Percentiles rank a stretch among this genome's conserved stretches.
Evolutionary conservation across 2,888 invertebrate genomes (phyloP).

Genomic region (Cataglyphis rosenhaueri): DNA sequence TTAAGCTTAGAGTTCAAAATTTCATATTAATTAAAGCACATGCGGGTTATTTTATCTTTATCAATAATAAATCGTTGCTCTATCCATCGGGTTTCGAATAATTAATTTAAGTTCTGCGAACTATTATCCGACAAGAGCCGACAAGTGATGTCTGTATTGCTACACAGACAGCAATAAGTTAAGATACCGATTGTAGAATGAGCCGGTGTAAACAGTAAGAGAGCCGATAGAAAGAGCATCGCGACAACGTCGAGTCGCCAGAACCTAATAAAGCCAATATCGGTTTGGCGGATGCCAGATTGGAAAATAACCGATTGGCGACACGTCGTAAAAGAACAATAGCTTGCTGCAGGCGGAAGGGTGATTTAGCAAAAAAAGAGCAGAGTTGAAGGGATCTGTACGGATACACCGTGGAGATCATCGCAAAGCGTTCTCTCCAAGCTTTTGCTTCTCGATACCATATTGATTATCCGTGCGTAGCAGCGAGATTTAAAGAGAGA

Average conservation of each 20-base stretch:
- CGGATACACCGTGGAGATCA: constrained; percentile 14
- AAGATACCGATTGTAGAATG: constrained; percentile 38
- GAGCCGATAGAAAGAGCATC: constrained; percentile 13
- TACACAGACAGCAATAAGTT: constrained; percentile 25
- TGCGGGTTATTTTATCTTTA: not conserved
- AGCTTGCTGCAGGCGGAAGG: constrained; percentile 26
- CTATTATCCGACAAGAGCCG: constrained; percentile 8
- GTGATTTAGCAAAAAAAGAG: constrained; percentile 38
- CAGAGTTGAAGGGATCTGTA: constrained; percentile 21
- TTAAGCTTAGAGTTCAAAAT: not conserved
- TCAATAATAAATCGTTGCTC: not conserved
- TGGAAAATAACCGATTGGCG: constrained; percentile 74
- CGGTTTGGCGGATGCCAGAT: constrained; percentile 70
- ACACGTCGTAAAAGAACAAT: constrained; percentile 64
- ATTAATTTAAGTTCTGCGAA: not conserved
- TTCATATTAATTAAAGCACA: not conserved
- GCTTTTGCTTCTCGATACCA: constrained; percentile 3
- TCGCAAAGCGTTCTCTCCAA: constrained; percentile 3
- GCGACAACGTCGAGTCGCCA: constrained; percentile 38
- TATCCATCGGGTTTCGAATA: not conserved
- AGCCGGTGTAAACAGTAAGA: not conserved
- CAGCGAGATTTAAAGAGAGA: constrained; percentile 18
- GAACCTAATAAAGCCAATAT: constrained; percentile 76
- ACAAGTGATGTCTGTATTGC: constrained; percentile 19
- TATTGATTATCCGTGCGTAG: constrained; percentile 41